Conservation (phyloP, 1,140 invertebrate genomes). For the Bombus turneri region DNA sequence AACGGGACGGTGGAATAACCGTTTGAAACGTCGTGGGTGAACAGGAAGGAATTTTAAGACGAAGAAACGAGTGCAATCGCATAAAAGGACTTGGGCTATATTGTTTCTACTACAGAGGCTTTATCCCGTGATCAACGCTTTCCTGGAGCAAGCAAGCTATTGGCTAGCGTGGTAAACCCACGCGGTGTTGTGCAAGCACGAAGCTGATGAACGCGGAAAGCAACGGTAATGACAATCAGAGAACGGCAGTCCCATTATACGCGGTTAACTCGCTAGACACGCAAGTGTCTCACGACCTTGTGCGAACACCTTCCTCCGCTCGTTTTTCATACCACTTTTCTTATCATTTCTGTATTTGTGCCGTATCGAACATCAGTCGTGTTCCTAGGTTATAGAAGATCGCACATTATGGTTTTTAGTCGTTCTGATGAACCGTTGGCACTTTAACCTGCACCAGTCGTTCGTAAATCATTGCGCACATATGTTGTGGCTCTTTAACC, state of each 20-base stretch:
- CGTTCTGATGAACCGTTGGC: neutral
- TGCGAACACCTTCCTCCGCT: conserved; percentile 59
- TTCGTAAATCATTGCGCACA: neutral
- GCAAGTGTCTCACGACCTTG: conserved; percentile 78
- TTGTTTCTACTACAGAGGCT: conserved; percentile 34
- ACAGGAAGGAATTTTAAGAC: conserved; percentile 35
- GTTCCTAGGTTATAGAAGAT: neutral
- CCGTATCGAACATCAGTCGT: neutral
- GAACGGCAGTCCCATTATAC: conserved; percentile 69
- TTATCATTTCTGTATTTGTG: conserved; percentile 9
- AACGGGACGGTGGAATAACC: conserved; percentile 43
- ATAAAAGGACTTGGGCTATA: conserved; percentile 39
- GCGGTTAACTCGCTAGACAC: conserved; percentile 62
- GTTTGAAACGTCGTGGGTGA: conserved; percentile 64
- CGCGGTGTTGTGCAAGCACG: conserved; percentile 40
- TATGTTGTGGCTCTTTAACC: neutral
- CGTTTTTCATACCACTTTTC: conserved; percentile 40
- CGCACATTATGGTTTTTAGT: neutral
- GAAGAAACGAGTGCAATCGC: conserved; percentile 47
- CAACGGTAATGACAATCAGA: conserved; percentile 76
- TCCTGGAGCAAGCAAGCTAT: conserved; percentile 28
- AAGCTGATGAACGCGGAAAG: conserved; percentile 66
- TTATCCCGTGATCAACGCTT: conserved; percentile 62
- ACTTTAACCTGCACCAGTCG: neutral
- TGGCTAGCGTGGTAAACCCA: conserved; percentile 44